Evolutionary conservation across 2,113 vertebrate species (phyloP), one percentile per base, ranked within the genome.

Genomic region (Lasiurus cinereus): DNA sequence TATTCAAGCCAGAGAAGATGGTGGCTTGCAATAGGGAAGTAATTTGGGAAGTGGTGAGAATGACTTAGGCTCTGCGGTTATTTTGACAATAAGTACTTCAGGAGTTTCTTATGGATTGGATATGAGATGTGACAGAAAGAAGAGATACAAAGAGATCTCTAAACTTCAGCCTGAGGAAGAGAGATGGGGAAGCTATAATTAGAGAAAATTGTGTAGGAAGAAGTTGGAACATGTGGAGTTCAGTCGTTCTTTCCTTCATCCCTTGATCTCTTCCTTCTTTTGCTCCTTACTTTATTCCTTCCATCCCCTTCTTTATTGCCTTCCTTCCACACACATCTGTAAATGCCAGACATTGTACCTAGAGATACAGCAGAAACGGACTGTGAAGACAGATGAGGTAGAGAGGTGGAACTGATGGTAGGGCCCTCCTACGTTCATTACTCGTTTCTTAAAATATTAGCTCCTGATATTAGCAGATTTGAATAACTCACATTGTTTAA

Each of bases 401-500:
- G 72, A 24, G 33, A 33, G 29, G 24, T 36, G 18, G 5, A 85
- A 52, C 0, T 29, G 21, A 88, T 15, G 46, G n/a, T 9, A 72
- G 69, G n/a, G 19, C 19, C 3, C 24, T 18, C 36, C 33, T 79
- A 50, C 1, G 31, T 50, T 33, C 67, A 73, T n/a, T 62, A 66
- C 31, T 80, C 13, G 62, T 3, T 1, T 62, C 21, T 66, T 79
- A 69, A 70, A 88, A 86, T 67, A 52, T 39, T 43, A 48, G 67
- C n/a, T 82, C 13, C 31, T 54, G 19, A 48, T 93, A 76, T 72
- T 46, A 70, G 18, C 29, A 69, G 15, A 74, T 79, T 69, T 64
- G 33, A 91, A 59, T 52, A 78, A 90, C 62, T 72, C 12, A 95
- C 13, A 59, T 64, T 85, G 78, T 87, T 39, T 70, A 79, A 56